Conservation (phyloP, 53 echinoderm and acorn worm genomes). For the Hippasteria phrygiana region DNA sequence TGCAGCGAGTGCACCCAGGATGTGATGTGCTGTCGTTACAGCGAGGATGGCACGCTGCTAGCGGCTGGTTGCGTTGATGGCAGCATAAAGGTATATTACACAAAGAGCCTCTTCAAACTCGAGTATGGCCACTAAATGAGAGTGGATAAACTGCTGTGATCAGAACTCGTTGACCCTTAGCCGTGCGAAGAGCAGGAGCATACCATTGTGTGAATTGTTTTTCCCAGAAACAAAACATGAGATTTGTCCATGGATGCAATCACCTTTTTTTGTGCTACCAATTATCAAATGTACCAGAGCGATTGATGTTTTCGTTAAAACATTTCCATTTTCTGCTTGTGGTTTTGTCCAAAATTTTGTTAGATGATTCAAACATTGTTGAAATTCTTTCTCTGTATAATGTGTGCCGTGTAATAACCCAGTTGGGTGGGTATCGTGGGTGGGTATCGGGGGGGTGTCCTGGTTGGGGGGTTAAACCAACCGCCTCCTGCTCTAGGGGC, state of each 20-base stretch:
- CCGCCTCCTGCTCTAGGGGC: no score
- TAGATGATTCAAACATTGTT: no score
- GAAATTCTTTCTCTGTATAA: no score
- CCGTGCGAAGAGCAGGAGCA: background rate
- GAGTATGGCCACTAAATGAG: background rate
- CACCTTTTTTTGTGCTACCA: no score
- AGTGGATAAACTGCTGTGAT: background rate
- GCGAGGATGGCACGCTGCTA: slow-evolving; percentile 81
- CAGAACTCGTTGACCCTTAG: background rate
- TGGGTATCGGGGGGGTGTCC: no score
- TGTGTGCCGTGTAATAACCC: no score
- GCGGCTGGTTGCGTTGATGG: slow-evolving; percentile 91
- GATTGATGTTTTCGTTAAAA: no score
- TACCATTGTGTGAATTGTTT: background rate
- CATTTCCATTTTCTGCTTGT: no score
- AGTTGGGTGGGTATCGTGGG: no score
- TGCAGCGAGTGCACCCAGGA: slow-evolving; percentile 81
- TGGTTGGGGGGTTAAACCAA: no score
- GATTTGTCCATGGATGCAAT: background rate
- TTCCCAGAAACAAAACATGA: background rate
- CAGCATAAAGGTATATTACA: slow-evolving; percentile 77
- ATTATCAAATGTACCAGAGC: no score
- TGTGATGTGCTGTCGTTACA: slow-evolving; percentile 96
- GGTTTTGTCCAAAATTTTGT: no score
- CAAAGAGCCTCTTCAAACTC: background rate